Conservation (phyloP, 2,113 vertebrate species). For the Sterna hirundo region DNA sequence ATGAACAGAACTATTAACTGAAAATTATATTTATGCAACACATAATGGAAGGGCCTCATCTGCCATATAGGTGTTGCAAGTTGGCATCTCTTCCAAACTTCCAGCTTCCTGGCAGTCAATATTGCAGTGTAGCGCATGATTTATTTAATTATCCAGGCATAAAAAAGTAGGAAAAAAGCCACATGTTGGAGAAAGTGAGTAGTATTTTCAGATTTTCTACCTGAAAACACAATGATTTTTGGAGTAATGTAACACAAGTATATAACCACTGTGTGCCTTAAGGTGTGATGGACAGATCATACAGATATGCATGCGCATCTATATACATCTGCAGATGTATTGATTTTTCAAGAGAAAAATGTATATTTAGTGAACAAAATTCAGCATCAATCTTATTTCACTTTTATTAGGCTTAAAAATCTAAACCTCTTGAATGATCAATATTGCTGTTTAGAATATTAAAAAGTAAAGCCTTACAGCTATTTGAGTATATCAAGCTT, state of each 20-base stretch:
- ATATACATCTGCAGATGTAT: not conserved
- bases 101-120: not conserved
- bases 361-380: not conserved
- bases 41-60: not conserved
- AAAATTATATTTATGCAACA: not conserved
- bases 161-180: not conserved
- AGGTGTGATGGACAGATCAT: not conserved
- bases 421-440: not conserved
- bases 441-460: not conserved
- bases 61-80: not conserved
- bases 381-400: not conserved
- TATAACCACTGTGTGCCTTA: not conserved
- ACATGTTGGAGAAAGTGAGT: not conserved
- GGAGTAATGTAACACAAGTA: not conserved
- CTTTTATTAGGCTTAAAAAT: not conserved
- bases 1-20: not conserved
- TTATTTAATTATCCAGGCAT: not conserved
- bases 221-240: not conserved
- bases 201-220: not conserved
- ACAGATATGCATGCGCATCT: fast-evolving
- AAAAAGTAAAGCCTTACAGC: not conserved
- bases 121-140: not conserved
- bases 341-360: not conserved
- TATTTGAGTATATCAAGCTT: not conserved
- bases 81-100: not conserved